Evolutionary conservation across 2,113 vertebrate species (phyloP), one percentile per base, ranked within the genome.

Genomic region (Pycnonotus jocosus): DNA sequence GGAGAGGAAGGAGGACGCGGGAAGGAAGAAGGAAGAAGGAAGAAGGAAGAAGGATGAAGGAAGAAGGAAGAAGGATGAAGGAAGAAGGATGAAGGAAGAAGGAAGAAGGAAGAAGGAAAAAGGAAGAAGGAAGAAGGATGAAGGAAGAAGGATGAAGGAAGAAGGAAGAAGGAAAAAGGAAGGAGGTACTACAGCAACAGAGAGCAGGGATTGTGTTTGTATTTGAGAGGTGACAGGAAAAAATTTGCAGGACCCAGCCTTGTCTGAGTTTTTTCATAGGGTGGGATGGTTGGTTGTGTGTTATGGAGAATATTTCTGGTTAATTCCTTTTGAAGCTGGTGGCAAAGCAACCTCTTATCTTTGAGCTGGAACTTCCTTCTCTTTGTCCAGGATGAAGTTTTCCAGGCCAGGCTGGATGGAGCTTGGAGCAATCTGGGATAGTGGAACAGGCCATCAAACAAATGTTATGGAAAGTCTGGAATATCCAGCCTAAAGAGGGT

Each of bases 121-220:
- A 2, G 30, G 30, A 11, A 13, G 37, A 8, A 51, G 2, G 2
- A 12, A 47, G 31, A 11, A 27, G 3, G 6, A 45, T 9, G 42
- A 27, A 77, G 21, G 12, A 62, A 11, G 42, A 10, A 8, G 31
- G 5, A 10, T 54, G 30, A 40, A 76, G 40, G 27, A 42, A 7
- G 9, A 31, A 30, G 15, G 10, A 44, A 15, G 28, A 11, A 23
- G 17, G 9, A 60, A 10, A 24, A 38, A 73, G 33, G 44, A 66
- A 74, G 25, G 40, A 73, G 18, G 19, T 11, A 37, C 40, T 40
- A 45, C 25, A 58, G 38, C 27, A 73, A 30, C 12, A 56, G 14
- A 87, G 17, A 15, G 23, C 57, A 74, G 15, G 11, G 38, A 21
- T 5, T 1, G 1, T 22, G 48, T 65, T 86, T 77, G 11, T 56